Base-by-base conservation (phyloP, 2,888 invertebrate genomes). In the Panzeria rudis region DNA sequence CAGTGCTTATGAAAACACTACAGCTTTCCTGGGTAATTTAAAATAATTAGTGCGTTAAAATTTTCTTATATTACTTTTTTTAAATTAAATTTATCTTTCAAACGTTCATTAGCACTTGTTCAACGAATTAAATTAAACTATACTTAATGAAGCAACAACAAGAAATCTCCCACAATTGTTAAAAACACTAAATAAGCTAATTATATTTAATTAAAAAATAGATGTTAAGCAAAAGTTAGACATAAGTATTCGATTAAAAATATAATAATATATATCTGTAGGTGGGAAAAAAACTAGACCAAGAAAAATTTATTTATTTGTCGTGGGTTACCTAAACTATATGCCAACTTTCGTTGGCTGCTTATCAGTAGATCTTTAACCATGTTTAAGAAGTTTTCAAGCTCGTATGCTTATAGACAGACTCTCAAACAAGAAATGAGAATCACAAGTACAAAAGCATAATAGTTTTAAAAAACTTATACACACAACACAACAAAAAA, bases 131-230 rank as follows among this genome's bases (percentile, higher is more conserved):
- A 77, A 80, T 61, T 76, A 68, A 75, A 68, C 59, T 71, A 61
- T 59, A 69, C 17, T 35, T 50, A 20, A 66, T 47, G 52, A 29
- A 81, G 64, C 56, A 68, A 78, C 66, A 75, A 69, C 4, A 73
- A 82, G 64, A 82, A 85, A 87, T 80, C 41, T 83, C 80, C 81
- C 85, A 86, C 83, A 86, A 83, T 84, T 86, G 86, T 83, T 82
- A 75, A 83, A 83, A 86, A 86, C 79, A 76, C 78, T 79, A 47
- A 79, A 69, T 81, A 77, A 77, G 68, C 44, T 64, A 75, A 73
- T 66, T 61, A 66, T 35, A 64, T 17, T 56, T 52, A 54, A 73
- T 8, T 35, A 20, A 32, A 71, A 23, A 54, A 2, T 29, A 73
- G 47, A 35, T 17, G 11, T 50, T 64, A 59, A 79, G 50, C 25